Evolutionary conservation across 2,888 invertebrate genomes (phyloP).

Genomic region (Caenorhabditis imperialis): DNA sequence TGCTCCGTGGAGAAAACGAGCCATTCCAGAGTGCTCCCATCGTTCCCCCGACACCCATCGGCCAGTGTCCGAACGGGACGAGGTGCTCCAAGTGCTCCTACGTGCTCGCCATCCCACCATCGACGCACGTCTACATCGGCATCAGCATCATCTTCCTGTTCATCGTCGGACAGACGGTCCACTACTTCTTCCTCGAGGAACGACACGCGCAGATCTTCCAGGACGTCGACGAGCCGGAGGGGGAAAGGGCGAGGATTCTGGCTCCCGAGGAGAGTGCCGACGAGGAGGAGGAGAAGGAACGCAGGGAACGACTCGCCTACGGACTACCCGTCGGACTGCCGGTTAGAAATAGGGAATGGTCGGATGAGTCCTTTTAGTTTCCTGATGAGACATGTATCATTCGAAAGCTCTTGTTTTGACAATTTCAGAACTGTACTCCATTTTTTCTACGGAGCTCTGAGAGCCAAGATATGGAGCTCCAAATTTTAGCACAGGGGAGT

Average conservation of each 20-base stretch:
- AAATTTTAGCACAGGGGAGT: too few species aligned
- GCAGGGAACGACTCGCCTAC: constrained; percentile 24
- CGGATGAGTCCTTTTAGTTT: too few species aligned
- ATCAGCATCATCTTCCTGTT: constrained; percentile 11
- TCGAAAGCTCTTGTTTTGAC: too few species aligned
- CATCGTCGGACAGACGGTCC: constrained; percentile 32
- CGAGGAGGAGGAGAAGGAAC: constrained; percentile 16
- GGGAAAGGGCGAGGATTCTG: neutral
- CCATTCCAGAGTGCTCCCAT: too few species aligned
- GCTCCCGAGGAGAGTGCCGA: constrained; percentile 1
- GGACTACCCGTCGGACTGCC: constrained; percentile 18
- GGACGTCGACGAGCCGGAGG: neutral
- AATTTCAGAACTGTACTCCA: too few species aligned
- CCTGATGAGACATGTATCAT: too few species aligned
- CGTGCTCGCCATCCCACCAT: neutral
- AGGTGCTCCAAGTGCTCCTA: constrained; percentile 1
- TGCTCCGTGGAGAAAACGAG: too few species aligned
- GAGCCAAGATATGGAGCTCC: too few species aligned
- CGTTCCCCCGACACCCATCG: too few species aligned
- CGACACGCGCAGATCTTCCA: constrained; percentile 9
- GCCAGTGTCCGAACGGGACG: too few species aligned
- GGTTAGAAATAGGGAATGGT: too few species aligned
- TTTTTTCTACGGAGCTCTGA: too few species aligned
- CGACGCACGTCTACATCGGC: constrained; percentile 22
- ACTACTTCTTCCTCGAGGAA: constrained; percentile 33